A percentile compares a stretch with the other conserved stretches of the same genome.
Conservation (phyloP, 2,888 invertebrate species). For the Copidosoma aretas region DNA sequence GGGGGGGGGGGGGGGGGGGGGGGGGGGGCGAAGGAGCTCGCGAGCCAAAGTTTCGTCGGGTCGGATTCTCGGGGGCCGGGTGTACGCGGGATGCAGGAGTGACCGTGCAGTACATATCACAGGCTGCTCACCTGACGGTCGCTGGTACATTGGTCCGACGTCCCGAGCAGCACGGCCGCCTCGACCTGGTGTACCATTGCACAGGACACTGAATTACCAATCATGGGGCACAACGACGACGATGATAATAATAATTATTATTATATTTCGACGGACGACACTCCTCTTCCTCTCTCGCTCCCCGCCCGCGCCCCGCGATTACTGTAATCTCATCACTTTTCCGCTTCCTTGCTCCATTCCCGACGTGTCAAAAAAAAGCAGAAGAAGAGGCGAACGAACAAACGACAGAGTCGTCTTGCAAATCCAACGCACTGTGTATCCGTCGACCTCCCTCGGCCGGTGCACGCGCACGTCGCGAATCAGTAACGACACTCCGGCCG, state of each 20-base stretch:
- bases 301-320: background rate
- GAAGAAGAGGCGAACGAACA: too few relatives aligned
- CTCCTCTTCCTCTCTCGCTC: too few relatives aligned
- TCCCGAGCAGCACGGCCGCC: constrained; percentile 46
- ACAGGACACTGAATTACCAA: constrained; percentile 50
- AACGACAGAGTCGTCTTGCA: too few relatives aligned
- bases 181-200: constrained; percentile 57
- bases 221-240: constrained; percentile 1
- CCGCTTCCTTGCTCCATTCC: too few relatives aligned
- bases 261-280: too few relatives aligned
- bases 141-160: constrained; percentile 61
- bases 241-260: too few relatives aligned
- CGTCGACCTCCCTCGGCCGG: too few relatives aligned
- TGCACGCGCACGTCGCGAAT: too few relatives aligned
- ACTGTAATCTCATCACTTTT: background rate
- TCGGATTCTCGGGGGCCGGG: background rate
- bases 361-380: too few relatives aligned
- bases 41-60: background rate
- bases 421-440: too few relatives aligned
- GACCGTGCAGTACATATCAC: constrained; percentile 40
- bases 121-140: constrained; percentile 57
- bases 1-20: background rate
- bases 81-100: constrained; percentile 49
- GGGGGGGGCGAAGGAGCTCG: background rate
- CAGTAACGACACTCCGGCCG: too few relatives aligned